Evolutionary conservation across 2,113 vertebrate species (phyloP).

Genomic region (Prunella fulvescens): DNA sequence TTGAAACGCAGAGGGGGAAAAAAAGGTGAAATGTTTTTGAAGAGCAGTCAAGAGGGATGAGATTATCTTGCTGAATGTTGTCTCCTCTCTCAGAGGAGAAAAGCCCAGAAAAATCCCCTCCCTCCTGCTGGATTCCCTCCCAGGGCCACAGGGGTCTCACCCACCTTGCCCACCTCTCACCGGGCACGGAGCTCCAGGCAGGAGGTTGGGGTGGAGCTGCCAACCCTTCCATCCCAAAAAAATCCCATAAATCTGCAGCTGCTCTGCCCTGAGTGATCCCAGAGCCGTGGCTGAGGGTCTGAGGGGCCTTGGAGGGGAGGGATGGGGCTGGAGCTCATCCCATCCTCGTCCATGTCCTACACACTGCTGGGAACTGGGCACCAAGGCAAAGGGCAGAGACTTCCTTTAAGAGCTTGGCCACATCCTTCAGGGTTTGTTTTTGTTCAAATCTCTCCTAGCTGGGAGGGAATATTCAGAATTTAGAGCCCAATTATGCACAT

Average conservation of each 20-base stretch:
- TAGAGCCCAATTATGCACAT: background rate
- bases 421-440: background rate
- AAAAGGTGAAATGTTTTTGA: background rate
- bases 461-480: background rate
- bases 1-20: background rate
- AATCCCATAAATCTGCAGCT: background rate
- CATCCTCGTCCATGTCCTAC: background rate
- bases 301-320: rapidly evolving
- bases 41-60: background rate
- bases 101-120: background rate
- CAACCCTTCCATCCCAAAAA: background rate
- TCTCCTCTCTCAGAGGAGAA: background rate
- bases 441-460: background rate
- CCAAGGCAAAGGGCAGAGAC: background rate
- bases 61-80: background rate
- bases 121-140: background rate
- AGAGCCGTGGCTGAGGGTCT: background rate
- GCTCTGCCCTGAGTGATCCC: background rate
- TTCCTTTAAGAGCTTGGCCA: background rate
- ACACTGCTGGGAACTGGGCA: background rate
- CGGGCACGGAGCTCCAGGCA: background rate
- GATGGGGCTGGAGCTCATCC: background rate
- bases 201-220: background rate
- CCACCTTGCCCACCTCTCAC: background rate
- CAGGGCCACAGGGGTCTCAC: background rate